These are phyloP conservation scores for Schlechtendalia chinensis DNA, from an alignment of 1,140 invertebrate genomes.

Conservation along the genomic window DNA sequence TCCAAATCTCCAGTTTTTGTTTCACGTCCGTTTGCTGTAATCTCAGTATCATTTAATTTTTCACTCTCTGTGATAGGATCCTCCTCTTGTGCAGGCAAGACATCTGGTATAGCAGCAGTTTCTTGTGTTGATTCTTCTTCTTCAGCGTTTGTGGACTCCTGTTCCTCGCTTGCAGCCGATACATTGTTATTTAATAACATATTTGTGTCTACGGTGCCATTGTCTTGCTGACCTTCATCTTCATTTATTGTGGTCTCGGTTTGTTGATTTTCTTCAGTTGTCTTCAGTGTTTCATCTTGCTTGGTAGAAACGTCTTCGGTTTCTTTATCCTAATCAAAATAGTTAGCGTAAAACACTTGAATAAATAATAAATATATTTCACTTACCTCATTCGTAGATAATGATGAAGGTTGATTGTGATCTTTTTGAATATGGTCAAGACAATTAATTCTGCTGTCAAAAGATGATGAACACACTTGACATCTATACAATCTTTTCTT, in stretches of 20 bases:
- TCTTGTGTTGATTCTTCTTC: background rate
- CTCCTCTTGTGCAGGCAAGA: background rate
- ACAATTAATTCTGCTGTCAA: constrained; percentile 50
- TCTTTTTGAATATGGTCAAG: constrained; percentile 51
- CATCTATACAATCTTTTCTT: constrained; percentile 45
- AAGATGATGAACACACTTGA: constrained; percentile 51
- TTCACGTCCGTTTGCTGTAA: background rate
- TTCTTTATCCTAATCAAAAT: constrained; percentile 27
- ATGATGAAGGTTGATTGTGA: constrained; percentile 34
- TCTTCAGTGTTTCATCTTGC: background rate
- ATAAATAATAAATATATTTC: too few species aligned
- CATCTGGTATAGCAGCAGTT: background rate
- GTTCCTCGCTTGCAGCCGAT: background rate
- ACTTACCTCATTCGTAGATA: constrained; percentile 1
- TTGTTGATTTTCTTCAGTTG: background rate
- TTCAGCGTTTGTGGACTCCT: background rate
- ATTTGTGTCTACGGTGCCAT: background rate
- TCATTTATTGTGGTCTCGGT: background rate
- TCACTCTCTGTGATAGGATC: background rate
- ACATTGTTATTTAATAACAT: constrained; percentile 37
- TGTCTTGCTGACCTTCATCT: background rate
- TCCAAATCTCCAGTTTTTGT: constrained; percentile 40
- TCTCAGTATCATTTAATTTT: background rate
- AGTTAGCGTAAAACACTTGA: background rate
- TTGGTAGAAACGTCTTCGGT: background rate